A percentile compares a stretch with the other conserved stretches of the same genome.
phyloP scores from a whole-genome alignment of 35 echinoderm and acorn worm genomes.

The Apostichopus californicus region DNA sequence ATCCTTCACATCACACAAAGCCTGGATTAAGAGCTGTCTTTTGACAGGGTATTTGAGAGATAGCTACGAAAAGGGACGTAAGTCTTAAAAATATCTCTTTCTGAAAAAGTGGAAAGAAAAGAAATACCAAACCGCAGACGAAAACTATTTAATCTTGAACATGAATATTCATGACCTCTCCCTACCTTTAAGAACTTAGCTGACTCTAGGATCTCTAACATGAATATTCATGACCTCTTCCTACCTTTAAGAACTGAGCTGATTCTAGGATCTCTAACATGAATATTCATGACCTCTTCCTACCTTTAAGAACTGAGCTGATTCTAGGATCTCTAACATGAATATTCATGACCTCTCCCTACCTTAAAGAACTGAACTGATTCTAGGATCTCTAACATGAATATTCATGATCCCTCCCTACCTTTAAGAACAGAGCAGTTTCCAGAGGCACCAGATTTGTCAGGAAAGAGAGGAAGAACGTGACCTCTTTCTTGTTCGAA shows the following conservation, averaged over 20 bases:
- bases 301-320: slow-evolving; percentile 42
- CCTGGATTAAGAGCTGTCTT: too few relatives aligned
- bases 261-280: not conserved
- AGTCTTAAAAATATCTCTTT: not conserved
- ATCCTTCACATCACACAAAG: too few relatives aligned
- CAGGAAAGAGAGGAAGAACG: slow-evolving; percentile 44
- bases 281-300: not conserved
- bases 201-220: not conserved
- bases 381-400: not conserved
- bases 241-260: slow-evolving; percentile 41
- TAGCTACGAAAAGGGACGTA: too few relatives aligned
- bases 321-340: slow-evolving; percentile 19
- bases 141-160: not conserved
- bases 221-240: not conserved
- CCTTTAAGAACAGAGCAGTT: slow-evolving; percentile 35
- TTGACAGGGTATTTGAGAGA: too few relatives aligned
- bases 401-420: not conserved
- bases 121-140: not conserved
- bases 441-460: slow-evolving; percentile 32
- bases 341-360: slow-evolving; percentile 6
- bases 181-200: slow-evolving; percentile 37
- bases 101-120: not conserved
- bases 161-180: not conserved
- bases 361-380: not conserved
- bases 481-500: slow-evolving; percentile 20